Base-by-base conservation (phyloP, 2,888 invertebrate species). In the Eulithis prunata region DNA sequence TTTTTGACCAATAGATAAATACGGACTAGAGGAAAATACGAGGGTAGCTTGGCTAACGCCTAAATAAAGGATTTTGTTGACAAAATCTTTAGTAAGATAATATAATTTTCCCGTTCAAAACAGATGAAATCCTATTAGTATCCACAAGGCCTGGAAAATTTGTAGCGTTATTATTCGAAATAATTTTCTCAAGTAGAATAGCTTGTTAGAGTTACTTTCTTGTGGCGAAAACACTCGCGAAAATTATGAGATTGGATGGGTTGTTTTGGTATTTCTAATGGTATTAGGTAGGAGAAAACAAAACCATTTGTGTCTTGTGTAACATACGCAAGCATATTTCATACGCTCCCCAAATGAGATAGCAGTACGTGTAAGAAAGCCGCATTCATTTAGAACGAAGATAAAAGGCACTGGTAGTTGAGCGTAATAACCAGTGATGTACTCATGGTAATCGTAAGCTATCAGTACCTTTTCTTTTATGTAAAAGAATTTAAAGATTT, bases 381-480 rank as follows among this genome's bases (percentile, higher is more conserved):
- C 75, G 64, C 68, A 75, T 77, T 78, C 76, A 78, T 80, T 80
- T 76, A 70, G 71, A 73, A 69, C 61, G 63, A 70, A 71, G 74
- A 80, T 78, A 78, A 79, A 78, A 78, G 71, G 73, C 75, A 73
- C 71, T 75, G 73, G 73, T 72, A 75, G 73, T 72, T 64, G 70
- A 70, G 62, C 73, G 71, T 76, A 60, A 66, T 65, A 51, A 64
- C 61, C 54, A 60, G 62, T 57, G 66, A n/a, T 62, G 62, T 58
- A 14, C 41, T 10, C 52, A 54, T 41, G 41, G 8, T 11, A 41
- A 41, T 41, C 5, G 10, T 38, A 38, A 10, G 41, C 41, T 6
- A 41, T 41, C 41, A 41, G 41, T 41, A 41, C 32, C 32, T 32
- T 6, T 32, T 6, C 32, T 32, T 4, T 5, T 5, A 0, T 4